These are phyloP conservation scores for Oreortyx pictus DNA, from an alignment of 2,797 vertebrate genomes.

Conservation along the genomic window DNA sequence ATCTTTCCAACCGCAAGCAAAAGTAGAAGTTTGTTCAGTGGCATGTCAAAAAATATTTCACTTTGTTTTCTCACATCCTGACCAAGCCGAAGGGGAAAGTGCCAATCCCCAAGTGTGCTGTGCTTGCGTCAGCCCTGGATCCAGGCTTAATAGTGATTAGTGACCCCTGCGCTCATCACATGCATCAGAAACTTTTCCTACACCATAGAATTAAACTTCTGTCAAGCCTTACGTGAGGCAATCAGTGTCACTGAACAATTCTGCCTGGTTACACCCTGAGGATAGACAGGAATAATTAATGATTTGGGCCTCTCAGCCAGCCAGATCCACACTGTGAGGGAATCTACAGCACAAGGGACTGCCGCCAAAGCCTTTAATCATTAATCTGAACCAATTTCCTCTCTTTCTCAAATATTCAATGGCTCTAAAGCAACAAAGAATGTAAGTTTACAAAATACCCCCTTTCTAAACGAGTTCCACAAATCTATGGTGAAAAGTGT, in stretches of 20 bases:
- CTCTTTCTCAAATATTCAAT: not conserved
- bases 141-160: not conserved
- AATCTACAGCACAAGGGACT: not conserved
- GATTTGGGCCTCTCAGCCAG: not conserved
- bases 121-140: not conserved
- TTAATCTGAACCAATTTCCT: not conserved
- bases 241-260: not conserved
- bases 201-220: slow-evolving; percentile 19
- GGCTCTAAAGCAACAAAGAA: not conserved
- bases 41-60: not conserved
- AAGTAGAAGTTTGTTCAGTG: not conserved
- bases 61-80: not conserved
- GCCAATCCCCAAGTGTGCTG: fast-evolving
- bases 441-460: not conserved
- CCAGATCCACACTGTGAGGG: not conserved
- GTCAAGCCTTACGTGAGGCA: not conserved
- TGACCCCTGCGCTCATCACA: not conserved
- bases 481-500: not conserved
- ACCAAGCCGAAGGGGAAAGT: not conserved
- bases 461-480: not conserved
- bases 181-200: slow-evolving; percentile 13
- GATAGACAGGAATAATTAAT: not conserved
- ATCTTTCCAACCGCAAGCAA: not conserved
- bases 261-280: not conserved
- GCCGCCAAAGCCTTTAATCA: not conserved